Conservation (phyloP, 2,113 vertebrate genomes). For the Phoxinus phoxinus region DNA sequence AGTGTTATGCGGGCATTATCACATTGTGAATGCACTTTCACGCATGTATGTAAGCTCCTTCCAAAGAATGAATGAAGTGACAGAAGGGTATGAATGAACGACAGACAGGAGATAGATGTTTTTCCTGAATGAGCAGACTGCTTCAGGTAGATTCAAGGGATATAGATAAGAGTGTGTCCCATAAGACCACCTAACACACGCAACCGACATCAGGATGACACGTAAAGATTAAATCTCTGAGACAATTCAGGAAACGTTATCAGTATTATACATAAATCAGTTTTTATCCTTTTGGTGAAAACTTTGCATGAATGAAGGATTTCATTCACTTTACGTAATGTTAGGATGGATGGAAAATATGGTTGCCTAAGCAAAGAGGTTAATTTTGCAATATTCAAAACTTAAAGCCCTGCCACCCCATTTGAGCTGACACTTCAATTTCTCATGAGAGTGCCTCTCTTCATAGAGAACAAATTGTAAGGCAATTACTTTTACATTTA, state of each 20-base stretch:
- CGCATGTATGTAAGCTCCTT: constrained; percentile 29
- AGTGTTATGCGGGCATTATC: neutral
- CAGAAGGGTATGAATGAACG: constrained; percentile 28
- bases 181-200: neutral
- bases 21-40: constrained; percentile 16
- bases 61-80: constrained; percentile 43
- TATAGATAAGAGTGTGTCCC: neutral
- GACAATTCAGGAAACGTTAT: neutral
- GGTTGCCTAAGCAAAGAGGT: neutral
- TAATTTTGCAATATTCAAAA: neutral
- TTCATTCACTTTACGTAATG: neutral
- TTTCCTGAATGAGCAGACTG: neutral
- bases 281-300: neutral
- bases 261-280: neutral
- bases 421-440: neutral
- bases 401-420: neutral
- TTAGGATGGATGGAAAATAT: neutral
- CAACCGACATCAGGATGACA: neutral
- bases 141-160: neutral
- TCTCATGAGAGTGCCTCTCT: neutral
- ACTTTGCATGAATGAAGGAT: neutral
- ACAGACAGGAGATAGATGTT: constrained; percentile 6
- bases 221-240: neutral
- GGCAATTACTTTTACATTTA: too few relatives aligned
- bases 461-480: neutral